Percentiles rank a stretch among this genome's conserved stretches.
phyloP scores from a whole-genome alignment of 2,888 invertebrate genomes.

The Chaetoderma sp. region DNA sequence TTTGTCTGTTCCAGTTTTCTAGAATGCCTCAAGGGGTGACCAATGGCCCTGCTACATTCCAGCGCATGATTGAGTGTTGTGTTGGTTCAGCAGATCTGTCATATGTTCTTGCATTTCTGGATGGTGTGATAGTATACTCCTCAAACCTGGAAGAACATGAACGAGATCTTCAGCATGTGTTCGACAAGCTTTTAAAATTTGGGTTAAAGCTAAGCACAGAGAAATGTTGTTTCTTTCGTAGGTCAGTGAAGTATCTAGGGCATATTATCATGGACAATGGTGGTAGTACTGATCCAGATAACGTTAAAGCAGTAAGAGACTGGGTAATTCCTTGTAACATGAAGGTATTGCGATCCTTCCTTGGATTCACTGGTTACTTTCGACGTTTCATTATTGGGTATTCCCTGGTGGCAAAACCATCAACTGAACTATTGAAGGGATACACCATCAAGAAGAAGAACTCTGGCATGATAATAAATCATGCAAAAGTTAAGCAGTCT shows the following conservation, averaged over 20 bases:
- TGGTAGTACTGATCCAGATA: background rate
- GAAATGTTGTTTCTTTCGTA: background rate
- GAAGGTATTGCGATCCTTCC: background rate
- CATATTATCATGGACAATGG: background rate
- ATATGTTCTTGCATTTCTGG: slow-evolving; percentile 4
- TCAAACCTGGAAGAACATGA: slow-evolving; percentile 3
- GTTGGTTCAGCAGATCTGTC: background rate
- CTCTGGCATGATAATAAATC: no score
- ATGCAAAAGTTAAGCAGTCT: no score
- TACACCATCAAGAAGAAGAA: no score
- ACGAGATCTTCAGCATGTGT: background rate
- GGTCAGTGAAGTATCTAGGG: slow-evolving; percentile 8
- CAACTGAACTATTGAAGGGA: no score
- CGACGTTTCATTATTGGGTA: no score
- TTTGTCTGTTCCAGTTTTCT: background rate
- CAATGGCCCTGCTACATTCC: slow-evolving; percentile 7
- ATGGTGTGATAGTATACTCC: slow-evolving; percentile 14
- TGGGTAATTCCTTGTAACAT: background rate
- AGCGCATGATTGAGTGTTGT: slow-evolving; percentile 5
- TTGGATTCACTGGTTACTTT: no score
- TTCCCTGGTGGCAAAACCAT: no score
- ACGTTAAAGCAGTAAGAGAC: slow-evolving; percentile 1
- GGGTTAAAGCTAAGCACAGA: background rate
- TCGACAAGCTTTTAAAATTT: background rate
- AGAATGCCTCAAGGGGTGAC: slow-evolving; percentile 4